phyloP scores from a whole-genome alignment of 2,113 vertebrate genomes.

The Alethe castanea region DNA sequence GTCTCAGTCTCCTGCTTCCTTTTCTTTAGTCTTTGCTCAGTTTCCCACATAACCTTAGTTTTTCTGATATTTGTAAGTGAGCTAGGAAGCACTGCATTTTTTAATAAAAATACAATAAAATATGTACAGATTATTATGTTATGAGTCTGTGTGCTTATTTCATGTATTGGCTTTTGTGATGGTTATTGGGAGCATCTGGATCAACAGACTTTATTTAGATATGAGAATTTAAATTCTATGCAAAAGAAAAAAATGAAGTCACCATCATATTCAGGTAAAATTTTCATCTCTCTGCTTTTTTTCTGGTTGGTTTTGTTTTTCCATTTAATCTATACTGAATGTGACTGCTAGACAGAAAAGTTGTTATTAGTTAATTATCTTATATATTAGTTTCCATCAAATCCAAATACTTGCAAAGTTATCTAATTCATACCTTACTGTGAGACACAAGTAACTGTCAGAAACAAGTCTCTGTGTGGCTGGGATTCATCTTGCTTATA shows the following conservation, averaged over 20 bases:
- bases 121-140: not conserved
- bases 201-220: not conserved
- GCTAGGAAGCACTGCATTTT: not conserved
- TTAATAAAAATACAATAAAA: not conserved
- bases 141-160: not conserved
- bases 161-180: rapidly evolving
- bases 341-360: not conserved
- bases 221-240: not conserved
- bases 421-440: not conserved
- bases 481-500: not conserved
- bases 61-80: not conserved
- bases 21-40: not conserved
- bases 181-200: not conserved
- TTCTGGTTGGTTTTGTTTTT: not conserved
- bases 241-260: not conserved
- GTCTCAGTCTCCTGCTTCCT: not conserved
- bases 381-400: not conserved
- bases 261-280: not conserved
- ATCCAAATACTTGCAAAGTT: not conserved
- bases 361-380: not conserved
- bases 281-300: not conserved
- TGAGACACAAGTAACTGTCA: not conserved
- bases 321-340: not conserved
- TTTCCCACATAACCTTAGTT: not conserved
- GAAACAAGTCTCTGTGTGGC: not conserved